phyloP scores from a whole-genome alignment of 1,140 invertebrate genomes.

The Trinorchestia longiramus region DNA sequence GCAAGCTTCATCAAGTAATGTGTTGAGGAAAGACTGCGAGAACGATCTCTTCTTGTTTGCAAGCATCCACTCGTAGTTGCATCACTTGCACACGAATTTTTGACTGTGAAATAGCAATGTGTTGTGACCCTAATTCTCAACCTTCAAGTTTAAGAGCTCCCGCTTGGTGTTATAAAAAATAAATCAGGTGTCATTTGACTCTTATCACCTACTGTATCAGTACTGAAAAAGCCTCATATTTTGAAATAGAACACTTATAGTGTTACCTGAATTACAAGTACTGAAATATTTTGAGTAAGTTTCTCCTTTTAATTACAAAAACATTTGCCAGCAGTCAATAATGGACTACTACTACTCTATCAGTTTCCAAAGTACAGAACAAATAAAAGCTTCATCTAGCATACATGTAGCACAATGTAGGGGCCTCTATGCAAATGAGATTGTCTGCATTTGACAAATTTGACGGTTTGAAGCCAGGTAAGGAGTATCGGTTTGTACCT shows the following conservation, averaged over 20 bases:
- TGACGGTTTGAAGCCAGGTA: background rate
- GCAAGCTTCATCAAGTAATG: background rate
- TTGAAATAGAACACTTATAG: background rate
- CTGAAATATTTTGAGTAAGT: background rate
- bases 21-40: background rate
- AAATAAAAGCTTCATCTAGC: background rate
- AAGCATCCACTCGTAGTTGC: background rate
- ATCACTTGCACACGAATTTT: background rate
- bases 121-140: background rate
- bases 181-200: background rate
- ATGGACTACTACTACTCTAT: too few species aligned
- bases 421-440: background rate
- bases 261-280: background rate
- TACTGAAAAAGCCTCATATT: background rate
- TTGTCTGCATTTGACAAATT: background rate
- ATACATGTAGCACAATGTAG: background rate
- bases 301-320: background rate
- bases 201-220: background rate
- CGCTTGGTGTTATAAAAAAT: background rate
- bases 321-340: background rate
- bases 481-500: background rate
- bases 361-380: background rate
- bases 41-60: background rate
- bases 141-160: background rate
- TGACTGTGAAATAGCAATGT: background rate